These are phyloP conservation scores for Paralvinella palmiformis DNA, from an alignment of 1,140 invertebrate genomes.

Conservation along the genomic window DNA sequence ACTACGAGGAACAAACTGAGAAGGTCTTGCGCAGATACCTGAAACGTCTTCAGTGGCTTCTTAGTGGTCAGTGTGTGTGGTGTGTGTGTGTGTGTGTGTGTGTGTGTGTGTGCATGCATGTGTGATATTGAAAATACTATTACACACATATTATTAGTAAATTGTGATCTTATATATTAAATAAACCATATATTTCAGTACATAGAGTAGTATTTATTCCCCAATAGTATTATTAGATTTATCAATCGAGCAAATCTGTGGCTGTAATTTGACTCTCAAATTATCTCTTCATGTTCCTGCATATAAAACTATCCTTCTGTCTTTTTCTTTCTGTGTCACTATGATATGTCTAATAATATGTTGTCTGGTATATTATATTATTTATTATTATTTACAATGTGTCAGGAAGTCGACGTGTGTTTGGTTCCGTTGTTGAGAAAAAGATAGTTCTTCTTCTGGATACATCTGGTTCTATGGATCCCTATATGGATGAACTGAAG, in stretches of 20 bases:
- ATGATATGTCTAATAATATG: too few species aligned
- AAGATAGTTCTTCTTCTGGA: constrained; percentile 46
- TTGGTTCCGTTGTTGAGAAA: constrained; percentile 47
- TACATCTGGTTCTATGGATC: constrained; percentile 50
- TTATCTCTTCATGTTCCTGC: too few species aligned
- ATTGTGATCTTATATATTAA: background rate
- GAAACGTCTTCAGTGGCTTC: constrained; percentile 47
- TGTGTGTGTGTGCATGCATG: background rate
- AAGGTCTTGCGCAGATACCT: constrained; percentile 41
- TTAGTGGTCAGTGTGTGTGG: constrained; percentile 36
- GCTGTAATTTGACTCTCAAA: too few species aligned
- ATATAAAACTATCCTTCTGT: too few species aligned
- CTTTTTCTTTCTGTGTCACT: too few species aligned
- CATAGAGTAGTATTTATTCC: too few species aligned
- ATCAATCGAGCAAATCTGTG: too few species aligned
- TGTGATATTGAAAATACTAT: background rate
- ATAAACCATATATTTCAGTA: too few species aligned
- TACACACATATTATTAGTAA: background rate
- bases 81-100: background rate
- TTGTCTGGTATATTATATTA: background rate
- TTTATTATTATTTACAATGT: background rate
- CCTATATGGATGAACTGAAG: constrained; percentile 46
- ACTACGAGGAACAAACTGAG: constrained; percentile 45
- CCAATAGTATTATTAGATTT: too few species aligned
- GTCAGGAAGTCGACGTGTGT: constrained; percentile 46